A percentile compares a stretch with the other conserved stretches of the same genome.
These are phyloP conservation scores for Poicephalus gulielmi DNA, from an alignment of 2,113 vertebrate genomes.

Conservation along the genomic window DNA sequence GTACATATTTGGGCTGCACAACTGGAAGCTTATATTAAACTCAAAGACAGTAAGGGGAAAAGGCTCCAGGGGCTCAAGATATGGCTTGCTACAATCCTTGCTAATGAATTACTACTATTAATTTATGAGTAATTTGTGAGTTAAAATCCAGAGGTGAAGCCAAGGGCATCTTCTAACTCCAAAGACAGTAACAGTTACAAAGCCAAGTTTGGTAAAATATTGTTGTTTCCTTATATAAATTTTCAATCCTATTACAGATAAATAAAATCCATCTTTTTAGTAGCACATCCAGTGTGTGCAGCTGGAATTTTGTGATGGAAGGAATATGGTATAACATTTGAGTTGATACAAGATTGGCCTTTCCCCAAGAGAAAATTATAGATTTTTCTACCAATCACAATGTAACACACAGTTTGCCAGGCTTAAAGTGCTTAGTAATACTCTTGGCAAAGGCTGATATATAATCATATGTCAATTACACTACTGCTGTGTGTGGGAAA, in stretches of 20 bases:
- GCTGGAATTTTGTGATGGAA: conserved; percentile 35
- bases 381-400: conserved; percentile 61
- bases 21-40: neutral
- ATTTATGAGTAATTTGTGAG: neutral
- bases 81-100: neutral
- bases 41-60: neutral
- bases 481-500: conserved; percentile 37
- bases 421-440: conserved; percentile 52
- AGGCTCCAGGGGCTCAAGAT: neutral
- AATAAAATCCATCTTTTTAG: neutral
- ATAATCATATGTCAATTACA: conserved; percentile 73
- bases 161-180: neutral
- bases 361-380: conserved; percentile 62
- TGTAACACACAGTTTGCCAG: conserved; percentile 57
- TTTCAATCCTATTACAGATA: conserved; percentile 11
- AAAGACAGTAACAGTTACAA: neutral
- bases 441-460: conserved; percentile 59
- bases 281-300: neutral
- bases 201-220: neutral
- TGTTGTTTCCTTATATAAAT: neutral
- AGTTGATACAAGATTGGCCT: conserved; percentile 36
- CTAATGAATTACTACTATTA: neutral
- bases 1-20: neutral
- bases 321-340: neutral
- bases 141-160: conserved; percentile 4